These are phyloP conservation scores for Melinaea marsaeus DNA, from an alignment of 2,888 invertebrate species.

Conservation along the genomic window DNA sequence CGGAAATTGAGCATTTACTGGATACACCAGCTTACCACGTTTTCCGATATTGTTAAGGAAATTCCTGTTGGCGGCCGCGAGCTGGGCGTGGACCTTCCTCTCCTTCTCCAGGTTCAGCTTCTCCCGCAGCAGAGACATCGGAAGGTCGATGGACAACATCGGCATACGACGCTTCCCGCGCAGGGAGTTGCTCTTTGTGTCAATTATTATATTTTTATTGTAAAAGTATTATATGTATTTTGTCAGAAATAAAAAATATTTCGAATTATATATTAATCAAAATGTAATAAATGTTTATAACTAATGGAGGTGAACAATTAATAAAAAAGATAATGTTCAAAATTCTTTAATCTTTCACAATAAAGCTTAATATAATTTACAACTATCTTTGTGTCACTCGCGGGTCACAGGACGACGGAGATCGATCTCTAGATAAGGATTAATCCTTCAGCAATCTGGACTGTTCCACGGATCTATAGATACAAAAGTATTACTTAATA, in stretches of 20 bases:
- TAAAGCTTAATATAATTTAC: slow-evolving; percentile 7
- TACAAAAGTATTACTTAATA: slow-evolving; percentile 17
- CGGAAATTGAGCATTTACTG: neutral
- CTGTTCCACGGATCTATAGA: slow-evolving; percentile 41
- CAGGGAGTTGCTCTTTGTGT: slow-evolving; percentile 57
- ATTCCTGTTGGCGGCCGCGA: slow-evolving; percentile 80
- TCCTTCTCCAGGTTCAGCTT: slow-evolving; percentile 87
- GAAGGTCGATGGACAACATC: slow-evolving; percentile 90
- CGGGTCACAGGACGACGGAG: slow-evolving; percentile 16
- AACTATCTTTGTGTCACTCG: neutral
- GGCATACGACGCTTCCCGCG: slow-evolving; percentile 79
- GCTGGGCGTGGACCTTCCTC: slow-evolving; percentile 81
- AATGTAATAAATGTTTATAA: neutral
- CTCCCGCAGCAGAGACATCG: slow-evolving; percentile 89
- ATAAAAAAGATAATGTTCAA: neutral
- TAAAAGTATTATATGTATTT: neutral
- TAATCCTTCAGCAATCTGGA: slow-evolving; percentile 36
- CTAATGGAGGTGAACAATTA: neutral
- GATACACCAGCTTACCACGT: slow-evolving; percentile 61
- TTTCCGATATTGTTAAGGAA: slow-evolving; percentile 87
- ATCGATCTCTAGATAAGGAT: slow-evolving; percentile 15
- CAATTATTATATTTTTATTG: neutral
- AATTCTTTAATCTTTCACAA: slow-evolving; percentile 4
- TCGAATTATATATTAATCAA: no score
- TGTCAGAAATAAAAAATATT: no score